Base-by-base conservation (phyloP, 2,113 vertebrate species). In the Cnemophilus loriae region DNA sequence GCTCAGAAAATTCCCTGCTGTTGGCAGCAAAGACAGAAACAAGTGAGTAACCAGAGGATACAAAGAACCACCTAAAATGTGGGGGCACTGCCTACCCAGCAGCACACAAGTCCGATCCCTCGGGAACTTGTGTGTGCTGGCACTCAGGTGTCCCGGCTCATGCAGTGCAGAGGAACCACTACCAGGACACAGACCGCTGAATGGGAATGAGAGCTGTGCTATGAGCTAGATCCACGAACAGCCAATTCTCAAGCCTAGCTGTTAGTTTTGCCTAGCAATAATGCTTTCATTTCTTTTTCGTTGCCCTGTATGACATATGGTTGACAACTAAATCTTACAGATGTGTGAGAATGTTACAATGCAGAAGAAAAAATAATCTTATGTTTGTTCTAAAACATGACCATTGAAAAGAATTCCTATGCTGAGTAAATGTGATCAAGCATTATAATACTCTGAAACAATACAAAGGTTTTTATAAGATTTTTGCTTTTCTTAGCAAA, bases 71-170 rank as follows among this genome's bases (percentile, higher is more conserved):
- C 16, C 41, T 30, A 49, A 65, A 83, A 77, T 7, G 17, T 55
- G 14, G 30, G 21, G 21, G 3, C 21, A 44, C 27, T 77, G 42
- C 32, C 44, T 44, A 8, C 16, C 10, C 63, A 39, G 55, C 47
- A 70, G 56, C 15, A 49, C 37, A 9, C 20, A 22, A 18, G 4
- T n/a, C 20, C n/a, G 60, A 73, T 41, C 57, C 41, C n/a, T 52
- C 4, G 3, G 24, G 23, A 91, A 46, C 15, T 55, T 78, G 41
- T 60, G 17, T 18, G 41, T 33, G 24, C 49, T 9, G 1, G 26
- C 10, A 61, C 16, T 13, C 4, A 2, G 39, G 47, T 24, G 32
- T 30, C 39, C 35, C 0, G 0, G 35, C 7, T 27, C 23, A 6
- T 0, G 2, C 10, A 61, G 44, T 5, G 41, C 53, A 42, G 23